A percentile compares a stretch with the other conserved stretches of the same genome.
Conservation (phyloP, 2,888 invertebrate species). For the Zaprionus bogoriensis region DNA sequence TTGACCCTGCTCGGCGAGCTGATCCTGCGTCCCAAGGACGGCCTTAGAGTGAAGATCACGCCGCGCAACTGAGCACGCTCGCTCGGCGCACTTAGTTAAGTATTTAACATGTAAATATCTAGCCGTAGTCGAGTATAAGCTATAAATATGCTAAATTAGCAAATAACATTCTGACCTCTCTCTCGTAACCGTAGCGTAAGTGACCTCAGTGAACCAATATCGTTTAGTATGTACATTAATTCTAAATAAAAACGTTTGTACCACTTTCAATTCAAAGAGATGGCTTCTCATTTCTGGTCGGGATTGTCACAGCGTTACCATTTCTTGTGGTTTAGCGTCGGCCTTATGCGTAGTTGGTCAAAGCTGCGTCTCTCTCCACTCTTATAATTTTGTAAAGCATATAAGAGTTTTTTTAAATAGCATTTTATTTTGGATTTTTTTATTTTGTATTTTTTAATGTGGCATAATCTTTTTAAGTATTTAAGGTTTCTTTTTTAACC, state of each 20-base stretch:
- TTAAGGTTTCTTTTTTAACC: too few relatives aligned
- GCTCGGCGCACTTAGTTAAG: slow-evolving; percentile 27
- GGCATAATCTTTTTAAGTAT: too few relatives aligned
- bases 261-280: too few relatives aligned
- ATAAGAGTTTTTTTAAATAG: too few relatives aligned
- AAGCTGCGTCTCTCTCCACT: too few relatives aligned
- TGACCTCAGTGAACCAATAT: slow-evolving; percentile 50
- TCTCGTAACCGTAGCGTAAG: slow-evolving; percentile 15
- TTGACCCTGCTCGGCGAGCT: slow-evolving; percentile 85
- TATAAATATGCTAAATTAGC: slow-evolving; percentile 54
- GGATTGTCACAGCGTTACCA: too few relatives aligned
- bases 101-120: slow-evolving; percentile 64
- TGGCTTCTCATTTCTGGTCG: too few relatives aligned
- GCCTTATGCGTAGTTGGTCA: too few relatives aligned
- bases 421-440: too few relatives aligned
- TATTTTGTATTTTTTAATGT: too few relatives aligned
- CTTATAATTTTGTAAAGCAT: too few relatives aligned
- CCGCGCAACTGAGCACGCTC: slow-evolving; percentile 65
- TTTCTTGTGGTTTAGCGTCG: too few relatives aligned
- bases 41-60: slow-evolving; percentile 84
- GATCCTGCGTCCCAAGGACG: slow-evolving; percentile 85
- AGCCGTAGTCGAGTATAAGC: slow-evolving; percentile 26
- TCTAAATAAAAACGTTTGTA: not conserved
- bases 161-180: slow-evolving; percentile 40
- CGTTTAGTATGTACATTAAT: not conserved